phyloP scores from a whole-genome alignment of 2,797 vertebrate genomes.

The Leucoraja ocellata region DNA sequence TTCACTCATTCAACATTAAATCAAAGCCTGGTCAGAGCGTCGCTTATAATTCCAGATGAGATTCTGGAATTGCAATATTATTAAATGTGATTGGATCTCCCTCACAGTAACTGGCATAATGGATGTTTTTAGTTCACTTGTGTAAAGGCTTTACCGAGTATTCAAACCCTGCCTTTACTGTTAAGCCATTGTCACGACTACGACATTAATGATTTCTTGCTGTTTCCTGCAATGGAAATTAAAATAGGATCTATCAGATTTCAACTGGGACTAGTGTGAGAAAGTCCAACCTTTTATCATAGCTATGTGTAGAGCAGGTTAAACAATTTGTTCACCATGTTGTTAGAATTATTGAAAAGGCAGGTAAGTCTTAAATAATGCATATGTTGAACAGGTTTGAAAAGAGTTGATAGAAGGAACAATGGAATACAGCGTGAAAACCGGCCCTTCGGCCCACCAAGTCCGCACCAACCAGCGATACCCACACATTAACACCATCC shows the following conservation, averaged over 20 bases:
- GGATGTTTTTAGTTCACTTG: slow-evolving; percentile 20
- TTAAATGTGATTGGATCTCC: slow-evolving; percentile 29
- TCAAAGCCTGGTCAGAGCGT: not conserved
- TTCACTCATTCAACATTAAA: slow-evolving; percentile 20
- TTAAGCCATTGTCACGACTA: not conserved
- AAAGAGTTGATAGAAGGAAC: not conserved
- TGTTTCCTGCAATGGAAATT: not conserved
- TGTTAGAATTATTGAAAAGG: not conserved
- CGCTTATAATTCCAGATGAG: slow-evolving; percentile 8
- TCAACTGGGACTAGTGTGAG: not conserved
- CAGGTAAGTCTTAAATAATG: not conserved
- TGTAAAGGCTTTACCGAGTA: not conserved
- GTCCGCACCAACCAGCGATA: no score
- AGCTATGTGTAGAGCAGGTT: not conserved
- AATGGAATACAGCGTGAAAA: no score
- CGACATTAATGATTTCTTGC: not conserved
- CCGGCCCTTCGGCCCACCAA: no score
- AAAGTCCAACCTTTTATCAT: not conserved
- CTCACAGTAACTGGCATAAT: slow-evolving; percentile 15
- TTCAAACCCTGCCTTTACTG: not conserved
- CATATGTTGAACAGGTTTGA: not conserved
- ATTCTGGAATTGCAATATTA: slow-evolving; percentile 9
- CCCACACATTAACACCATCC: no score
- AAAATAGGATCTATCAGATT: not conserved
- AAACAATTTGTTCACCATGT: not conserved